Evolutionary conservation across 2,888 invertebrate genomes (phyloP).

Genomic region (Lampropteryx suffumata): DNA sequence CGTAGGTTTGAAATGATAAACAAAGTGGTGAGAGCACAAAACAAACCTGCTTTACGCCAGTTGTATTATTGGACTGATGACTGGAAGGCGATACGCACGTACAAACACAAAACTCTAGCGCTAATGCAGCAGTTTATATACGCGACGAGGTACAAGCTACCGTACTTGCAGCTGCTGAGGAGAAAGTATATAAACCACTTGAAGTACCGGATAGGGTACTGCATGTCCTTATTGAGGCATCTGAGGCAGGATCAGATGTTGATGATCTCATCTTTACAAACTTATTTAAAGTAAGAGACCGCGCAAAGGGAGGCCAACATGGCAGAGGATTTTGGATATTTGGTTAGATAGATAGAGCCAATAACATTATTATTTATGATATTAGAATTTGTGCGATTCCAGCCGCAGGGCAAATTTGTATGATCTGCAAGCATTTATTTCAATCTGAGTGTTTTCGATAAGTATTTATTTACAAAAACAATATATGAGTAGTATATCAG

Average conservation of each 20-base stretch:
- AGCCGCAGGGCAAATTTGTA: too few species aligned
- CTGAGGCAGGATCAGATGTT: constrained; percentile 42
- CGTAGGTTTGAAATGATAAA: constrained; percentile 2
- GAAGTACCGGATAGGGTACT: constrained; percentile 49
- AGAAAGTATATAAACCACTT: constrained; percentile 38
- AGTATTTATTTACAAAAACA: too few species aligned
- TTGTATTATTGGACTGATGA: constrained; percentile 8
- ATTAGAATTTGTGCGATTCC: too few species aligned
- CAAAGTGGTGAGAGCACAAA: not conserved
- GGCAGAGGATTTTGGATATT: too few species aligned
- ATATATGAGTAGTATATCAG: too few species aligned
- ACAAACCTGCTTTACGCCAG: not conserved
- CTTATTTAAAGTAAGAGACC: not conserved
- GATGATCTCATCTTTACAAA: constrained; percentile 28
- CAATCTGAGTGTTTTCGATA: too few species aligned
- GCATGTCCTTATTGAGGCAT: constrained; percentile 39
- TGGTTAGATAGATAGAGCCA: too few species aligned
- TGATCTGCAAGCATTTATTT: too few species aligned
- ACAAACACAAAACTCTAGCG: constrained; percentile 27
- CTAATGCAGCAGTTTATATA: constrained; percentile 53
- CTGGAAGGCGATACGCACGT: not conserved
- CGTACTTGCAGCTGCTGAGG: constrained; percentile 41
- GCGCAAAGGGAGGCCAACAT: too few species aligned
- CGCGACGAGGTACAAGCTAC: constrained; percentile 45
- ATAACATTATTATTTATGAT: too few species aligned